phyloP scores from a whole-genome alignment of 1,140 invertebrate species.

The Bombus terrestris region DNA sequence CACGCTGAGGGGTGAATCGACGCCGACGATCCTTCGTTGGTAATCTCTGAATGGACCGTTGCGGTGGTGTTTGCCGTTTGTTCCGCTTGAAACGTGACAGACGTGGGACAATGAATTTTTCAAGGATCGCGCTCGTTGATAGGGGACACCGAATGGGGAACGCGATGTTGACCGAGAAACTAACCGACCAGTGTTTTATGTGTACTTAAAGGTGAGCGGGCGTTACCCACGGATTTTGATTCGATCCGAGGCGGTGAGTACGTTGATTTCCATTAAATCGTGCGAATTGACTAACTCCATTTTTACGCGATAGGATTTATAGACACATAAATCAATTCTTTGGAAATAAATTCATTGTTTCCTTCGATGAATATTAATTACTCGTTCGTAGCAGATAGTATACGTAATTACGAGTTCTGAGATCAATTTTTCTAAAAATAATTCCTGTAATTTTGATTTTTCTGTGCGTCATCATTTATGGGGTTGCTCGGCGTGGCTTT shows the following conservation, averaged over 20 bases:
- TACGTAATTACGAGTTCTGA: too few species aligned
- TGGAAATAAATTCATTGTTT: too few species aligned
- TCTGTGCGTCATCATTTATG: not conserved
- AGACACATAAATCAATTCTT: too few species aligned
- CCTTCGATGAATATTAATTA: too few species aligned
- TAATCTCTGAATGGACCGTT: constrained; percentile 19
- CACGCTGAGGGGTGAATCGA: not conserved
- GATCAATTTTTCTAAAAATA: too few species aligned
- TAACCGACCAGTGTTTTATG: constrained; percentile 9
- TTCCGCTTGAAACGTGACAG: not conserved
- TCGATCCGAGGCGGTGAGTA: not conserved
- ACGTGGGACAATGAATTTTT: constrained; percentile 33
- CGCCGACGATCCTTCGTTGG: not conserved
- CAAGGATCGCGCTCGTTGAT: not conserved
- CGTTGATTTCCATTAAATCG: not conserved
- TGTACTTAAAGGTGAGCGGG: constrained; percentile 10
- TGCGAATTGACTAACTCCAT: too few species aligned
- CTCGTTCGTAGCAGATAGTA: too few species aligned
- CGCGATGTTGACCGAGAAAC: not conserved
- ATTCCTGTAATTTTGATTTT: not conserved
- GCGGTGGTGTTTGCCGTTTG: not conserved
- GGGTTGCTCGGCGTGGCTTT: too few species aligned
- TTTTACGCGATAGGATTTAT: too few species aligned
- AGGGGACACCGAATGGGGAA: not conserved
- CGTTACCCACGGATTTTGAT: not conserved